phyloP scores from a whole-genome alignment of 2,888 invertebrate species.

The Phalera bucephala region DNA sequence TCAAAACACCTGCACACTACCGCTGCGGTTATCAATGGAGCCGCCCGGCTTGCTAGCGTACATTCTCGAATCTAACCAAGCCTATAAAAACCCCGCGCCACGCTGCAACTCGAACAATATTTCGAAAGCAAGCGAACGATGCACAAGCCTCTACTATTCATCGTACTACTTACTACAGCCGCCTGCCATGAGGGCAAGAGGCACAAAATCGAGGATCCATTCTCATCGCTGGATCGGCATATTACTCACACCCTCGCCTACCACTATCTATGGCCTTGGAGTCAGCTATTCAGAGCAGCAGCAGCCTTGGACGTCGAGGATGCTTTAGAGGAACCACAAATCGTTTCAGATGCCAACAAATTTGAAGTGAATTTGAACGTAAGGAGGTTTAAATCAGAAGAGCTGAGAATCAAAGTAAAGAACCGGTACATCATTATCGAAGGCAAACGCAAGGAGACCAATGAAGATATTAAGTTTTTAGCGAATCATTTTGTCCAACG shows the following conservation, averaged over 20 bases:
- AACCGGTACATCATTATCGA: constrained; percentile 67
- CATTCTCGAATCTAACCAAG: constrained; percentile 71
- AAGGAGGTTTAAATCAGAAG: constrained; percentile 65
- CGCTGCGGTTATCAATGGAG: constrained; percentile 65
- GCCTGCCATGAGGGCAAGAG: constrained; percentile 46
- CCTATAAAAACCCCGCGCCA: constrained; percentile 63
- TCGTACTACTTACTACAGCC: constrained; percentile 45
- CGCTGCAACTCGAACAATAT: constrained; percentile 44
- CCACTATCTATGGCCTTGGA: constrained; percentile 75
- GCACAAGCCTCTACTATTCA: constrained; percentile 52
- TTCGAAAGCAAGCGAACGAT: constrained; percentile 51
- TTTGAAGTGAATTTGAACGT: constrained; percentile 63
- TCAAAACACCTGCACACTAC: constrained; percentile 58
- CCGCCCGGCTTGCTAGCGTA: constrained; percentile 31
- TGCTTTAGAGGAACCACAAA: constrained; percentile 62
- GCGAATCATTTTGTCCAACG: constrained; percentile 72
- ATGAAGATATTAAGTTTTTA: constrained; percentile 52
- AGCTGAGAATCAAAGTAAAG: constrained; percentile 67
- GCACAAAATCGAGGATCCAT: constrained; percentile 57
- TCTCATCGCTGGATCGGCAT: constrained; percentile 61
- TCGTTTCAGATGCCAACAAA: constrained; percentile 57
- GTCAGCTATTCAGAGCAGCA: constrained; percentile 62
- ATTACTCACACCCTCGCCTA: constrained; percentile 62
- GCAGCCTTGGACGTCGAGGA: constrained; percentile 57
- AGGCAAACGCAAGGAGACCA: constrained; percentile 58